Conservation (phyloP, 1,140 invertebrate species). For the Solenopsis fugax region DNA sequence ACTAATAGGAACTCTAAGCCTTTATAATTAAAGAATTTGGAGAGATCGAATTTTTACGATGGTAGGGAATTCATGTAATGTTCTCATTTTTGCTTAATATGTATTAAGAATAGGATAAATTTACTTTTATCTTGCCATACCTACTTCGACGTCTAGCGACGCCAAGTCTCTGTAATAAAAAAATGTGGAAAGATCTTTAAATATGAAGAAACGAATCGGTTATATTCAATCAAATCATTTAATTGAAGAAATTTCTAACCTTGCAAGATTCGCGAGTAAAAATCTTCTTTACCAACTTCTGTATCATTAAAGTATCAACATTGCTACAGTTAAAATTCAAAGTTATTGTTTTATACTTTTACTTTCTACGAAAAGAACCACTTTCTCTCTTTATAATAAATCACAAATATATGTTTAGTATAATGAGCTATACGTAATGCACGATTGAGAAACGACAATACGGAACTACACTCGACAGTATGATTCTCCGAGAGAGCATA, state of each 20-base stretch:
- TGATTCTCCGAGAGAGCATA: background rate
- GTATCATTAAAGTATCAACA: background rate
- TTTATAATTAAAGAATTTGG: too few species aligned
- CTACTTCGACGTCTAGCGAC: too few species aligned
- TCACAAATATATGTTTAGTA: background rate
- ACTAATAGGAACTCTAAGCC: too few species aligned
- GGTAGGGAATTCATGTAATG: too few species aligned
- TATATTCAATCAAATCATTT: background rate
- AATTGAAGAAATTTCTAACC: background rate
- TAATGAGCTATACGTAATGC: background rate
- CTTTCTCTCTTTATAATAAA: background rate
- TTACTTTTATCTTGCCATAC: too few species aligned
- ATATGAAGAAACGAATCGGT: background rate
- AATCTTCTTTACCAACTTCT: background rate
- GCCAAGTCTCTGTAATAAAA: too few species aligned
- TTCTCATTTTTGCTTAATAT: too few species aligned
- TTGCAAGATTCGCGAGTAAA: background rate
- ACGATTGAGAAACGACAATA: background rate
- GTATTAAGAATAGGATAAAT: too few species aligned
- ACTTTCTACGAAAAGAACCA: background rate
- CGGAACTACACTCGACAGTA: background rate
- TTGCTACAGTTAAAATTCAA: background rate
- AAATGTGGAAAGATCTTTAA: too few species aligned
- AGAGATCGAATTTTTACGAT: too few species aligned
- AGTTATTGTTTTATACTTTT: constrained; percentile 13